Conservation (phyloP, 2,113 vertebrate genomes). For the Leucopternis melanops region DNA sequence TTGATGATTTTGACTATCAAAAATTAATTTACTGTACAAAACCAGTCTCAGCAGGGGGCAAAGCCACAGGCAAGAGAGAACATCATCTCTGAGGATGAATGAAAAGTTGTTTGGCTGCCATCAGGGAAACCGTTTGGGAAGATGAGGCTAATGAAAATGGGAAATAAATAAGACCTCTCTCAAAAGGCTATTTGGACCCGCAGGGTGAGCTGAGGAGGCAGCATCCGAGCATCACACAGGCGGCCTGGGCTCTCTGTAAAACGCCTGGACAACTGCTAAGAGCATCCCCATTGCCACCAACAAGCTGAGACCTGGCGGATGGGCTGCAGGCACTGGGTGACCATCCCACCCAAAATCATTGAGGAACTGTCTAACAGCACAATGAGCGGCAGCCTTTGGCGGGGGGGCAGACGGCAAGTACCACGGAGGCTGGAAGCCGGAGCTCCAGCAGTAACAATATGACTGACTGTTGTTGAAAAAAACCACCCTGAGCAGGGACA, state of each 20-base stretch:
- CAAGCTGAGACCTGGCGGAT: rapidly evolving
- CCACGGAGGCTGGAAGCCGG: rapidly evolving
- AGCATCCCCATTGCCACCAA: background rate
- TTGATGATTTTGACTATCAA: background rate
- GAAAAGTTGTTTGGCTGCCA: background rate
- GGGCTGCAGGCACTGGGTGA: background rate
- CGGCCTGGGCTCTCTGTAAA: background rate
- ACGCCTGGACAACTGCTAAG: background rate
- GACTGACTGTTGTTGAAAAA: background rate
- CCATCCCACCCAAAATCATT: background rate
- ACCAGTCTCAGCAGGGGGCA: background rate
- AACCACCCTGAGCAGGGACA: background rate
- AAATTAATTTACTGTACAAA: background rate
- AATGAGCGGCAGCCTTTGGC: background rate
- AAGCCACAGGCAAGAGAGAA: background rate
- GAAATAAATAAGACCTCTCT: slow-evolving; percentile 23
- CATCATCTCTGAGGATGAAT: background rate
- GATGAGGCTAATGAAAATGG: slow-evolving; percentile 4
- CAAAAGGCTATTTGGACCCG: background rate
- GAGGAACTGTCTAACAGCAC: rapidly evolving
- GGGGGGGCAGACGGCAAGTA: background rate
- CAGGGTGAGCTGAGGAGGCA: background rate
- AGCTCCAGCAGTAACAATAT: rapidly evolving
- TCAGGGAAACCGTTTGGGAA: background rate
- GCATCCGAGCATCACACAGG: background rate